Percentiles rank a stretch among this genome's conserved stretches.
These are phyloP conservation scores for cattle (Bos taurus) DNA, from an alignment of 2,113 vertebrate species.

Conservation along the genomic window ARS-UCD2.0 NC_037357.1:125348001-125348500, in stretches of 20 bases:
- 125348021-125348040: background rate
- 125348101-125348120: slow-evolving; percentile 21
- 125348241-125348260: background rate
- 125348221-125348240: background rate
- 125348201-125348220: background rate
- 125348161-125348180: slow-evolving; percentile 9
- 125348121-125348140: background rate
- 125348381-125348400: background rate
- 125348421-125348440: slow-evolving; percentile 1
- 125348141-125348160: slow-evolving; percentile 26
- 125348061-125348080: background rate
- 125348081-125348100: background rate
- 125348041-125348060: slow-evolving; percentile 11
- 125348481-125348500: background rate
- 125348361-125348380: background rate
- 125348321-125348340: background rate
- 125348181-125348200: background rate
- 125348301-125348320: background rate
- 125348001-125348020: background rate
- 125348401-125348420: background rate
- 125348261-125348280: background rate
- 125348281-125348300: background rate
- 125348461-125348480: background rate
- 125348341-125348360: background rate
- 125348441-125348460: background rate